Base-by-base conservation (phyloP, 2,888 invertebrate species). In the Hemicrepidius hirtus region DNA sequence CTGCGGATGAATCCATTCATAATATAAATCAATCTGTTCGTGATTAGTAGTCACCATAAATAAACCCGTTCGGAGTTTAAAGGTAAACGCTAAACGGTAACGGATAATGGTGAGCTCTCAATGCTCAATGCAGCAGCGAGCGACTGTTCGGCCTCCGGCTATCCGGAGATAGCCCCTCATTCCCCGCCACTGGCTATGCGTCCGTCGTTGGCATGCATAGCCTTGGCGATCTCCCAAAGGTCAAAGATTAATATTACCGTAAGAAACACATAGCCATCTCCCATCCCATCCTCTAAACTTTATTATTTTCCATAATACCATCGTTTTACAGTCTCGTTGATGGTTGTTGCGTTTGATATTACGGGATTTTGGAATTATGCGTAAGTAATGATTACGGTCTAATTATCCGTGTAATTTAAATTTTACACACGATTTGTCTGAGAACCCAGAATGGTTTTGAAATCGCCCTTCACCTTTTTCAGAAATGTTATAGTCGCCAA, bases 171-270 rank as follows among this genome's bases (percentile, higher is more conserved):
- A 59, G 57, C 63, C 53, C 62, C 68, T 63, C 21, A 12, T 24
- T 24, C 60, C 37, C 37, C 68, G 57, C 28, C 55, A 44, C 59
- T 62, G 37, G 13, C 53, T 50, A 64, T 55, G 16, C 44, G 35
- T 32, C 32, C 57, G 65, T 49, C 66, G 53, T 13, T 35, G 63
- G 49, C 55, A 65, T 46, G 44, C 62, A 46, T 79, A 82, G 80
- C 82, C 82, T 82, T 82, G 82, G 77, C 78, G 78, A 79, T 81
- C 77, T 67, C 77, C 73, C 76, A 82, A 81, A 70, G 83, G 82
- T 81, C 80, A 83, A 82, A 83, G 82, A 81, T 79, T 79, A 80
- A 78, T 77, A 78, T 81, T 81, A 80, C 79, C 80, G 80, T 81
- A 81, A 78, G 76, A 76, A 71, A 72, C 55, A 57, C 55, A 65